Evolutionary conservation across 2,113 vertebrate genomes (phyloP).

Genomic region (Naja naja): DNA sequence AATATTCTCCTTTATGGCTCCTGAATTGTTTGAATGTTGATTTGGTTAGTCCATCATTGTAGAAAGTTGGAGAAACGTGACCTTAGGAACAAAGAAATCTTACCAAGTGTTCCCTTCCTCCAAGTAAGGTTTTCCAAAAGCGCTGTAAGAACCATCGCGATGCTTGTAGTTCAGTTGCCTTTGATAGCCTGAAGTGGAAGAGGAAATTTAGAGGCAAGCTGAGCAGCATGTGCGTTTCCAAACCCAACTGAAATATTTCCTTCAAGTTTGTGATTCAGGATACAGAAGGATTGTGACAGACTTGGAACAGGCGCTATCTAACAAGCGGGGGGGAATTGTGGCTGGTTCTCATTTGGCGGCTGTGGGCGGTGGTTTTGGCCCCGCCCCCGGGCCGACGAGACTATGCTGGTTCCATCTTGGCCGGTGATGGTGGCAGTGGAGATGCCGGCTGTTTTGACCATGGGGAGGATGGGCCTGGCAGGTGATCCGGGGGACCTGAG

Average conservation of each 20-base stretch:
- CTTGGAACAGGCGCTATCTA: no score
- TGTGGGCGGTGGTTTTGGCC: no score
- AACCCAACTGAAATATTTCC: neutral
- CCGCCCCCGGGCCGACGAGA: no score
- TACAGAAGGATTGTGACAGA: no score
- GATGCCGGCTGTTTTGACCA: no score
- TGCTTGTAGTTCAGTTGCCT: conserved; percentile 70
- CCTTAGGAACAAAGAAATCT: conserved; percentile 19
- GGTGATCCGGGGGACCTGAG: no score
- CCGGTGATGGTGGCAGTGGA: no score
- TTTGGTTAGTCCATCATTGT: neutral
- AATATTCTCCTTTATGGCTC: neutral
- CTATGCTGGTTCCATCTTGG: no score
- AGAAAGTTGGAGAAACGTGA: neutral
- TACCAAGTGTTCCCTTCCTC: conserved; percentile 70
- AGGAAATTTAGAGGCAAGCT: neutral
- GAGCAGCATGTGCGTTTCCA: neutral
- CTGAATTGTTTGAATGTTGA: neutral
- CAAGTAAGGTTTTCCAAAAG: conserved; percentile 58
- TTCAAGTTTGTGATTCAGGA: neutral
- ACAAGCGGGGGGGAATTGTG: no score
- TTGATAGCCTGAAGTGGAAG: conserved; percentile 66
- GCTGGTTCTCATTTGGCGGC: no score
- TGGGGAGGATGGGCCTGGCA: no score
- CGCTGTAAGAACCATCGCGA: conserved; percentile 68